Conservation (phyloP, 2,797 vertebrate species). For the Hydrophis major region DNA sequence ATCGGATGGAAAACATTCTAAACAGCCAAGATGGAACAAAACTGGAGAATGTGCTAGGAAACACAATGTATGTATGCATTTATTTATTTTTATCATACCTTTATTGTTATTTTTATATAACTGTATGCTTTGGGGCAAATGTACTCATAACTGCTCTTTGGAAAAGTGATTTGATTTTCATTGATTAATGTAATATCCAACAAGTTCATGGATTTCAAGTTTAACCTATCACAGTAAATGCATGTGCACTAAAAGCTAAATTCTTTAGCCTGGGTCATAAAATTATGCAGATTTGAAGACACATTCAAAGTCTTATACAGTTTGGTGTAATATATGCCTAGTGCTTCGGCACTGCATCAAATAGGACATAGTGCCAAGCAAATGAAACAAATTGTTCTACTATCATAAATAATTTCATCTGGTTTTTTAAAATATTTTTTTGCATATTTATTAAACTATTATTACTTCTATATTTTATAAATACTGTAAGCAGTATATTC, state of each 20-base stretch:
- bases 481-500: neutral
- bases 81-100: neutral
- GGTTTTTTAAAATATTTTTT: neutral
- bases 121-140: neutral
- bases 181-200: neutral
- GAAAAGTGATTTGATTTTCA: neutral
- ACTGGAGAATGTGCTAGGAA: neutral
- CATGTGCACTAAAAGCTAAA: neutral
- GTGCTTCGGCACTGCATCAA: neutral
- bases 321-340: neutral
- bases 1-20: neutral
- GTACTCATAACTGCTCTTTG: neutral
- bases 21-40: neutral
- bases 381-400: neutral
- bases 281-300: neutral
- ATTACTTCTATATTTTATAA: slow-evolving; percentile 19
- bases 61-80: neutral
- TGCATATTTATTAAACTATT: neutral
- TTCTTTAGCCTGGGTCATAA: neutral
- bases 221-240: neutral
- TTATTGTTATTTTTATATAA: neutral
- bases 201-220: neutral
- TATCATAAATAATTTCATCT: neutral
- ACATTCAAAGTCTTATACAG: neutral
- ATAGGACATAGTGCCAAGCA: neutral